phyloP scores from a whole-genome alignment of 2,888 invertebrate species.

The Macaria liturata region DNA sequence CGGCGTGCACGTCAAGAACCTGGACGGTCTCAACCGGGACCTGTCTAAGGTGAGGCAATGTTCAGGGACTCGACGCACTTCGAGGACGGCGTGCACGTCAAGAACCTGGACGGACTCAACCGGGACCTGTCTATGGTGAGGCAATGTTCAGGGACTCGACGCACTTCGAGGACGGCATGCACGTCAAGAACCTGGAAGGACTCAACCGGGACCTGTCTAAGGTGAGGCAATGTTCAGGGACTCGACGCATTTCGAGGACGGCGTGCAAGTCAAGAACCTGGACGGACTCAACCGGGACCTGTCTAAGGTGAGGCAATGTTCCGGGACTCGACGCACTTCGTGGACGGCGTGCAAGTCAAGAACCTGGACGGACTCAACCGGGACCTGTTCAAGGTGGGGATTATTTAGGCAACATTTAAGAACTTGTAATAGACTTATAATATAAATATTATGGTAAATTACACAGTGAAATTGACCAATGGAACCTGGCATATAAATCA shows the following conservation, averaged over 20 bases:
- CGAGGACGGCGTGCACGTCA: slow-evolving; percentile 92
- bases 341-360: too few relatives aligned
- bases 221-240: slow-evolving; percentile 92
- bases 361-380: slow-evolving; percentile 82
- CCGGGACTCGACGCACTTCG: slow-evolving; percentile 89
- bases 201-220: slow-evolving; percentile 92
- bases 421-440: too few relatives aligned
- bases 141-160: slow-evolving; percentile 94
- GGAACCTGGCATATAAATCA: too few relatives aligned
- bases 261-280: too few relatives aligned
- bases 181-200: slow-evolving; percentile 95
- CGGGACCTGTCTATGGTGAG: slow-evolving; percentile 91
- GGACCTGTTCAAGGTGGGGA: slow-evolving; percentile 89
- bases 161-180: slow-evolving; percentile 85
- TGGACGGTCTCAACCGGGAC: slow-evolving; percentile 92
- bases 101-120: slow-evolving; percentile 93
- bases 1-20: slow-evolving; percentile 96
- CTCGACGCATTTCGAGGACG: slow-evolving; percentile 79
- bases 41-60: slow-evolving; percentile 88
- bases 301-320: slow-evolving; percentile 89
- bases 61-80: slow-evolving; percentile 92
- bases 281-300: slow-evolving; percentile 88
- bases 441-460: too few relatives aligned
- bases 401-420: slow-evolving; percentile 85
- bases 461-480: too few relatives aligned